Conservation (phyloP, 2,113 vertebrate genomes). For the Mustela lutreola region DNA sequence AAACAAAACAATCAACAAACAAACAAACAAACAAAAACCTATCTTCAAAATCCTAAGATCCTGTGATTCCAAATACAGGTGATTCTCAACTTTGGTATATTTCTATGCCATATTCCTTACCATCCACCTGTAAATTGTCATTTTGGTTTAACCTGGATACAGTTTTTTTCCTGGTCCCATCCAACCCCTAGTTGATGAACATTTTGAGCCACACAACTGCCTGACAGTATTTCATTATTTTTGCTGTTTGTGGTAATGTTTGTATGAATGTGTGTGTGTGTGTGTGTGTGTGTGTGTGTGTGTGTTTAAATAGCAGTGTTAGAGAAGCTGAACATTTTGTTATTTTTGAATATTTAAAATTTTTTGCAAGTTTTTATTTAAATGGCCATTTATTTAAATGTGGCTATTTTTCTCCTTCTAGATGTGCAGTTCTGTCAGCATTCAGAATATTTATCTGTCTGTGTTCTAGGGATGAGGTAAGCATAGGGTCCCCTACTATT, state of each 20-base stretch:
- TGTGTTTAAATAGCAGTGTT: neutral
- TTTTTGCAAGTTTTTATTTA: no score
- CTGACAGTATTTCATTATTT: neutral
- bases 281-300: neutral
- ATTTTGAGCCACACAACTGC: neutral
- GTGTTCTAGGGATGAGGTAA: no score
- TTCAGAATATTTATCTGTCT: no score
- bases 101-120: neutral
- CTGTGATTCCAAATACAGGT: slow-evolving; percentile 2
- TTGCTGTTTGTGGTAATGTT: neutral
- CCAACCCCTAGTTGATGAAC: no score
- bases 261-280: neutral
- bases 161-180: no score
- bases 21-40: neutral
- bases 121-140: neutral
- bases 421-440: no score
- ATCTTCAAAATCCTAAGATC: slow-evolving; percentile 23
- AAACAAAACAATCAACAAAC: neutral
- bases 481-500: no score
- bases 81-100: neutral
- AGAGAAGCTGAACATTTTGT: neutral
- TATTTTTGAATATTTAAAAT: neutral
- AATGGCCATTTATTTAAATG: no score
- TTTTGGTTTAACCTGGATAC: slow-evolving; percentile 24
- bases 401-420: no score